Percentiles rank a stretch among this genome's conserved stretches.
Evolutionary conservation across 2,888 invertebrate species (phyloP).

Genomic region (Apoda limacodes): DNA sequence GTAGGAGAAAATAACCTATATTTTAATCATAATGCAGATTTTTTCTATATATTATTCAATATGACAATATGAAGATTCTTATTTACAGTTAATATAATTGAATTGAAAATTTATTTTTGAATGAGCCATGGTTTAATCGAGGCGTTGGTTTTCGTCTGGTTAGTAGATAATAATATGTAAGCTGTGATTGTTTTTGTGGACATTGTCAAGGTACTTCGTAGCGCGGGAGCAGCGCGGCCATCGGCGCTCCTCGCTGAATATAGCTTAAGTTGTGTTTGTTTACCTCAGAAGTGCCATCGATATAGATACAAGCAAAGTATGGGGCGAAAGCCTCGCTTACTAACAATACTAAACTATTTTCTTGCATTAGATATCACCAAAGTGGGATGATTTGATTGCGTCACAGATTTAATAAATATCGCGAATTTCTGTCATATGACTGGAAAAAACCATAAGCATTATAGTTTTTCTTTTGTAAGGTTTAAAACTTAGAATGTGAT

Average conservation of each 20-base stretch:
- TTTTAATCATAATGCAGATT: conserved; percentile 59
- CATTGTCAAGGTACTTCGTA: conserved; percentile 45
- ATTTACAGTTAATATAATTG: conserved; percentile 54
- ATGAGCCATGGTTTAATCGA: conserved; percentile 28
- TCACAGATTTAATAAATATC: too few relatives aligned
- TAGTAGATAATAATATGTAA: conserved; percentile 11
- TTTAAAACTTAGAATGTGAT: too few relatives aligned
- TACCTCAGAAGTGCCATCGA: conserved; percentile 61
- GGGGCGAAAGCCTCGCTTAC: too few relatives aligned
- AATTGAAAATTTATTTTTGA: conserved; percentile 32
- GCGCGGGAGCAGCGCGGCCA: too few relatives aligned
- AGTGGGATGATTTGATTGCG: too few relatives aligned
- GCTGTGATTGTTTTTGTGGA: conserved; percentile 49
- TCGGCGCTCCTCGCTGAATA: conserved; percentile 14
- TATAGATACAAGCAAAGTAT: too few relatives aligned
- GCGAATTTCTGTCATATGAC: too few relatives aligned
- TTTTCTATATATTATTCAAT: conserved; percentile 54
- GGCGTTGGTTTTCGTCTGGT: conserved; percentile 21
- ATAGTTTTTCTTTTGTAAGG: too few relatives aligned
- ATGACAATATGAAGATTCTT: conserved; percentile 63
- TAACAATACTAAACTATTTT: too few relatives aligned
- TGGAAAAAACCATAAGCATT: too few relatives aligned
- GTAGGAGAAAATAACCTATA: conserved; percentile 39
- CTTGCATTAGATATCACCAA: too few relatives aligned
- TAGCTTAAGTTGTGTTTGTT: conserved; percentile 50